Evolutionary conservation across 2,888 invertebrate genomes (phyloP), one percentile per base, ranked within the genome.

Genomic region (Cartodere bifasciata): DNA sequence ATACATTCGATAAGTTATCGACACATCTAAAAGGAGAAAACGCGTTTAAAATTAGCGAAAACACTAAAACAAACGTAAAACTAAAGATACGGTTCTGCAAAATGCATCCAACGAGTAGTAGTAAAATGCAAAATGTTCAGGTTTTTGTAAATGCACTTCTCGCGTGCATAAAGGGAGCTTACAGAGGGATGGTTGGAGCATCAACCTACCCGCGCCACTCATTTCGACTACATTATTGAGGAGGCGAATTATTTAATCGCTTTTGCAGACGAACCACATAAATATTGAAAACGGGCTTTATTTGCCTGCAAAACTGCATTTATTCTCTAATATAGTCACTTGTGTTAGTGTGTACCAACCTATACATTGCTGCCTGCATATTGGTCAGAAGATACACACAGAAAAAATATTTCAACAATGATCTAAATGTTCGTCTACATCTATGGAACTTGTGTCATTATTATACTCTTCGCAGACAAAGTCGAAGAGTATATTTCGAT

Each of bases 191-290:
- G 27, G 14, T 14, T 6, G 16, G 27, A 9, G 27, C 24, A 13
- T 15, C 10, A 13, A 11, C 6, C 5, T 5, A 26, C 5, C 39
- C 41, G 36, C 45, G 45, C 44, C 47, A 48, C 45, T 46, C 47
- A 40, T 47, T 47, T 38, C 35, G 43, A 44, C 43, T 53, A 47
- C 48, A 55, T 55, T 55, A 55, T 54, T 53, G 50, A 54, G 48
- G 47, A 50, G 45, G 40, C 49, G 48, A 55, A 55, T 55, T 53
- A 55, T 55, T 55, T 52, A 53, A 55, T 55, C 51, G 53, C 48
- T 53, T 53, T 53, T 51, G 50, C 53, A 54, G 54, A 55, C 55
- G 47, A 46, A 47, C 45, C 44, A 37, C 46, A 47, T 54, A 47
- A 54, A 54, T 53, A 54, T 51, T 54, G 46, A 46, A 53, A 28